Evolutionary conservation across 2,797 vertebrate species (phyloP).

Genomic region (Okamejei kenojei): DNA sequence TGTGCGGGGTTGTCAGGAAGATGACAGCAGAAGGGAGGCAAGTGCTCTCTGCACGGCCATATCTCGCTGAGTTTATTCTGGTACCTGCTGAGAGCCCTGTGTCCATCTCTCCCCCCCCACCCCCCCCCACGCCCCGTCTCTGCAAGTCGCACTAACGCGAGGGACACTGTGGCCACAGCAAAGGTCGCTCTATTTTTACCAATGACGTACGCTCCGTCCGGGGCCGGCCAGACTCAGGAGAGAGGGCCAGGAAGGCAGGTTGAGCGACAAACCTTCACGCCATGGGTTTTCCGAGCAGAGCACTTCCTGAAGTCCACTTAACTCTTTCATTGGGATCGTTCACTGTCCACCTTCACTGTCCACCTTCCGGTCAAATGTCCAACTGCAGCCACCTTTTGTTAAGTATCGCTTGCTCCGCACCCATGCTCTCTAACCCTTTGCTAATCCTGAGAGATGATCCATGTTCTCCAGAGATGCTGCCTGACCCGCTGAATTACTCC

Average conservation of each 20-base stretch:
- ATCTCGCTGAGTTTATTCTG: too few species aligned
- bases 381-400: not conserved
- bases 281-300: not conserved
- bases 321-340: not conserved
- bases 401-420: not conserved
- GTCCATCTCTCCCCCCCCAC: too few species aligned
- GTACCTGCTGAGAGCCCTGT: too few species aligned
- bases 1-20: too few species aligned
- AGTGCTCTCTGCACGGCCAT: too few species aligned
- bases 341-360: not conserved
- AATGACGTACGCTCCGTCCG: not conserved
- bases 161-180: not conserved
- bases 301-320: not conserved
- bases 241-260: not conserved
- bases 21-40: too few species aligned
- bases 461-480: too few species aligned
- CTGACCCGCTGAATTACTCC: not conserved
- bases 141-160: not conserved
- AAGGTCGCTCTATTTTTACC: constrained; percentile 29
- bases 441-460: too few species aligned
- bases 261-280: not conserved
- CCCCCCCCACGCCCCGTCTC: too few species aligned
- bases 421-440: too few species aligned
- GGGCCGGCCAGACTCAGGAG: not conserved
- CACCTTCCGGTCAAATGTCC: not conserved